These are phyloP conservation scores for Catocala fraxini DNA, from an alignment of 2,888 invertebrate species.

Conservation along the genomic window DNA sequence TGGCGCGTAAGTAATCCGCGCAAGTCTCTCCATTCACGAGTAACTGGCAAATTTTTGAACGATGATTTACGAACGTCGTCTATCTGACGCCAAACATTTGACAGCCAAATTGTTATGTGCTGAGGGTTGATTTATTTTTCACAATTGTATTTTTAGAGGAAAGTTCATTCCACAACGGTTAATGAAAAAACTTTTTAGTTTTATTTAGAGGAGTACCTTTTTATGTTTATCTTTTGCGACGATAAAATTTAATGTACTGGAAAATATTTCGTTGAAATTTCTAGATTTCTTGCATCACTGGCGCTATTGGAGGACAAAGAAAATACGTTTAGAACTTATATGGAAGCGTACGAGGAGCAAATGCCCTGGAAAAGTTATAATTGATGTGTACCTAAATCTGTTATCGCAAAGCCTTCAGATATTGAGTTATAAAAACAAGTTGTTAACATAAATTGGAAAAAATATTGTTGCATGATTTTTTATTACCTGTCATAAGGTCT, in stretches of 20 bases:
- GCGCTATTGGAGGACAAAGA: conserved; percentile 31
- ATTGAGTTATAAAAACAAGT: conserved; percentile 83
- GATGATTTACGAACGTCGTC: conserved; percentile 57
- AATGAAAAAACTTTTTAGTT: conserved; percentile 39
- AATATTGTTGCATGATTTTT: conserved; percentile 76
- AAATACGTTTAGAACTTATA: conserved; percentile 38
- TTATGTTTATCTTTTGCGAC: conserved; percentile 12
- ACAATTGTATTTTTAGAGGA: conserved; percentile 16
- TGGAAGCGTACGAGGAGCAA: conserved; percentile 51
- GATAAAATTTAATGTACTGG: conserved; percentile 13
- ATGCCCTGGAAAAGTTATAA: conserved; percentile 72
- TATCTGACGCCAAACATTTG: conserved; percentile 47
- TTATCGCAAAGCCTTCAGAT: conserved; percentile 73
- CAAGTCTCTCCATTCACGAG: conserved; percentile 73
- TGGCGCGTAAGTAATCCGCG: conserved; percentile 77
- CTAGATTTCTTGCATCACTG: conserved; percentile 29
- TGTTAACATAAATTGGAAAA: conserved; percentile 85
- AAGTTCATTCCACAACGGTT: conserved; percentile 11
- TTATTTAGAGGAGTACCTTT: conserved; percentile 24
- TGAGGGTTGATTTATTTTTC: conserved; percentile 46
- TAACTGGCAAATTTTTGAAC: conserved; percentile 75
- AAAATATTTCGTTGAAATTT: conserved; percentile 12
- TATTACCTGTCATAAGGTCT: conserved; percentile 80
- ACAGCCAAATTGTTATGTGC: conserved; percentile 47
- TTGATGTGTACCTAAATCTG: conserved; percentile 75